Conservation (phyloP, 2,888 invertebrate species). For the Lysandra bellargus region DNA sequence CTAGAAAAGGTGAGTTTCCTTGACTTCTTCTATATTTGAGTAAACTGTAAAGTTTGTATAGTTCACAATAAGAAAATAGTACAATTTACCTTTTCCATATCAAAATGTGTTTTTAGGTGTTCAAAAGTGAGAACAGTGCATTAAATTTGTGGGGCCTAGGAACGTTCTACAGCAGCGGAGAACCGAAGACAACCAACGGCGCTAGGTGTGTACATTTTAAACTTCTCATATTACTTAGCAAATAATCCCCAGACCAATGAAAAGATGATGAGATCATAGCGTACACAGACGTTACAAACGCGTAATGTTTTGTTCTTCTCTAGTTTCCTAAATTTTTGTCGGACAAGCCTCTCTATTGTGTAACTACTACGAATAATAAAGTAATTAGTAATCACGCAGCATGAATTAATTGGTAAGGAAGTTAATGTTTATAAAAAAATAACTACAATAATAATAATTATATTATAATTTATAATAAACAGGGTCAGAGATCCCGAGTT, state of each 20-base stretch:
- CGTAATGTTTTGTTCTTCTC: too few relatives aligned
- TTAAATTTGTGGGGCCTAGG: conserved; percentile 67
- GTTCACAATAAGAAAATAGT: background rate
- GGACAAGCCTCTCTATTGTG: too few relatives aligned
- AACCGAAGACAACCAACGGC: conserved; percentile 57
- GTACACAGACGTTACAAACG: too few relatives aligned
- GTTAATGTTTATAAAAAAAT: too few relatives aligned
- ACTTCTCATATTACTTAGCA: too few relatives aligned
- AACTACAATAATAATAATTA: too few relatives aligned
- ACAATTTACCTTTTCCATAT: conserved; percentile 14
- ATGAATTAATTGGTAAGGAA: too few relatives aligned
- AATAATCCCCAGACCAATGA: too few relatives aligned
- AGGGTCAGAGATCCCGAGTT: conserved; percentile 73
- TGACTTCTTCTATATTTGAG: background rate
- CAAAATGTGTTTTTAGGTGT: conserved; percentile 49
- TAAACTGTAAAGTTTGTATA: background rate
- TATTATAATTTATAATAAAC: conserved; percentile 34
- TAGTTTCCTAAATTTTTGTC: too few relatives aligned
- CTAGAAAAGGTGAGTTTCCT: conserved; percentile 57
- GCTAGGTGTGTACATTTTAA: conserved; percentile 53
- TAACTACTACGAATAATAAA: too few relatives aligned
- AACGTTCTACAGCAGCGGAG: conserved; percentile 54
- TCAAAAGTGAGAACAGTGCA: conserved; percentile 63
- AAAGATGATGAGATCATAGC: too few relatives aligned
- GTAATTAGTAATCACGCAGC: too few relatives aligned